Evolutionary conservation across 1,140 invertebrate species (phyloP), one percentile per base, ranked within the genome.

Genomic region (Aculops lycopersici): DNA sequence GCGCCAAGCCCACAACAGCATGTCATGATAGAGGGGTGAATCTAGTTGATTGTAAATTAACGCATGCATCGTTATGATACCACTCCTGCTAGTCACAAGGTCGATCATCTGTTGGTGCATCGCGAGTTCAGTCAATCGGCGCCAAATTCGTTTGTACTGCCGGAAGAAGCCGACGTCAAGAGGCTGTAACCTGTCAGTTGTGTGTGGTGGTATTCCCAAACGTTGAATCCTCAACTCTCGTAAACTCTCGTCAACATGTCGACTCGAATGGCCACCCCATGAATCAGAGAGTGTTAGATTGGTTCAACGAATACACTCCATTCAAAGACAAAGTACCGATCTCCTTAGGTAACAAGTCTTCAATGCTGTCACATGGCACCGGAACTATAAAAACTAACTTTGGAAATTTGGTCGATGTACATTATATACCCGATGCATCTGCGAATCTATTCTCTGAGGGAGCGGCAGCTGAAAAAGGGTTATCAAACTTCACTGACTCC

Each of bases 41-140:
- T 2, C 4, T 3, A 41, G 35, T 41, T 36, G 41, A 15, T 41
- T 41, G 18, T 17, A 24, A 8, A 41, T 37, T 5, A 41, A 20
- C 3, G 19, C 31, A 8, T 36, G 17, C n/a, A 41, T 24, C 3
- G 4, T 41, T 13, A 41, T 37, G 20, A 41, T 41, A n/a, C 15
- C 15, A 36, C 37, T 20, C 20, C 35, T 36, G 18, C 18, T n/a
- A 5, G 31, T 19, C 2, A 41, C 8, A 2, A 36, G 17, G 1
- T 20, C 13, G 2, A 17, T 15, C 31, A 37, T 4, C 2, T 36
- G 2, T 3, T 37, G 14, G 8, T 35, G 14, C 3, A 37, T 13
- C 1, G 35, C 41, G 0, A 12, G 17, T 36, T 41, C 15, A n/a
- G 20, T 2, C 3, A 39, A 4, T 8, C 38, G 16, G 5, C 20